phyloP scores from a whole-genome alignment of 1,140 invertebrate species.

The Drosophila dunni region DNA sequence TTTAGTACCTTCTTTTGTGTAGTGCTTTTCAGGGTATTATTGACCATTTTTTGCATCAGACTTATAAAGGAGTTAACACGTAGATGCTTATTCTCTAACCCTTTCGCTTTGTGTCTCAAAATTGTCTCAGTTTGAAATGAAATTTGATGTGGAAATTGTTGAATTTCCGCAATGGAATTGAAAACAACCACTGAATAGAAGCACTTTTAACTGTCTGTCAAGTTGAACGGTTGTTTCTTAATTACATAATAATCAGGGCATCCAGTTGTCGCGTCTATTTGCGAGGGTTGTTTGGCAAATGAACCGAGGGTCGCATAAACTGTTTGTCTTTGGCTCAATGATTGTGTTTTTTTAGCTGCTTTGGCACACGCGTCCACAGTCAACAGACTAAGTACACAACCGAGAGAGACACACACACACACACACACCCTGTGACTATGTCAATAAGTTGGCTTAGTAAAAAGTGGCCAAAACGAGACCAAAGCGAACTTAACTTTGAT shows the following conservation, averaged over 20 bases:
- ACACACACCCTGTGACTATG: conserved; percentile 14
- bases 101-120: background rate
- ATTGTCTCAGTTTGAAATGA: background rate
- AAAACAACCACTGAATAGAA: conserved; percentile 5
- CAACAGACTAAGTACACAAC: conserved; percentile 56
- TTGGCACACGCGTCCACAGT: conserved; percentile 69
- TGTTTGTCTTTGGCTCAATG: conserved; percentile 76
- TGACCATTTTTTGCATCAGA: too few relatives aligned
- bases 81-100: background rate
- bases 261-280: conserved; percentile 6
- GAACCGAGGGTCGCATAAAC: conserved; percentile 73
- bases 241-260: conserved; percentile 37
- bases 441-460: conserved; percentile 37
- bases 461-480: conserved; percentile 21
- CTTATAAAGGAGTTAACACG: too few relatives aligned
- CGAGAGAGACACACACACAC: background rate
- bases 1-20: too few relatives aligned
- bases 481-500: conserved; percentile 28
- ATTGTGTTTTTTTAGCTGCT: conserved; percentile 58
- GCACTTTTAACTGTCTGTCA: conserved; percentile 28
- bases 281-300: conserved; percentile 38
- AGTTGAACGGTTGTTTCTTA: conserved; percentile 19
- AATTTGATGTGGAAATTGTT: background rate
- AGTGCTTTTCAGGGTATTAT: too few relatives aligned
- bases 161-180: background rate